Conservation (phyloP, 2,797 vertebrate species). For the Amazonetta brasiliensis region DNA sequence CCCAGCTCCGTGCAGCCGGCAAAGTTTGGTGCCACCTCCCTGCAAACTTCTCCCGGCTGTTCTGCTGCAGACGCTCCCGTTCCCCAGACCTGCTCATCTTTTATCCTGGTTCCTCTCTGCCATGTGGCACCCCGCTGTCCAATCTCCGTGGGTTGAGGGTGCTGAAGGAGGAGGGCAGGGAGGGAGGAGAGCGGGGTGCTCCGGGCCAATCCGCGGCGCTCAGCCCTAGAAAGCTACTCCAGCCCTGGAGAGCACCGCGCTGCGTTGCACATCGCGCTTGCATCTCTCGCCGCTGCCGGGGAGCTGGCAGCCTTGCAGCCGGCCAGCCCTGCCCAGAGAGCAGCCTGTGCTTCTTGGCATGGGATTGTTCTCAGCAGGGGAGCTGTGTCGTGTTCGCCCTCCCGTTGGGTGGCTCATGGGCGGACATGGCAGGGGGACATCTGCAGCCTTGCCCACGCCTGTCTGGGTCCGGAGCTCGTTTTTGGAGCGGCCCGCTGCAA, state of each 20-base stretch:
- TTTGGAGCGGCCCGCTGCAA: not conserved
- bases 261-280: not conserved
- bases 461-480: too few species aligned
- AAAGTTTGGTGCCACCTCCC: not conserved
- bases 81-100: constrained; percentile 16
- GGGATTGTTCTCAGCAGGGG: not conserved
- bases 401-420: not conserved
- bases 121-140: constrained; percentile 66
- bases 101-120: constrained; percentile 55
- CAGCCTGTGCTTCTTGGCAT: not conserved
- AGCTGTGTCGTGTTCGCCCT: fast-evolving
- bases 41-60: constrained; percentile 10
- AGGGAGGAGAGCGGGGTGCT: constrained; percentile 52
- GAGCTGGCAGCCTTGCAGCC: not conserved
- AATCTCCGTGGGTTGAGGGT: constrained; percentile 60
- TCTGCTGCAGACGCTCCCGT: not conserved
- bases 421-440: not conserved
- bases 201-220: constrained; percentile 51
- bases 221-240: constrained; percentile 6
- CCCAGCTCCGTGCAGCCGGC: not conserved
- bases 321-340: not conserved
- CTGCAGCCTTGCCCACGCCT: fast-evolving
- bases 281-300: not conserved
- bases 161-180: constrained; percentile 32
- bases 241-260: constrained; percentile 8